phyloP scores from a whole-genome alignment of 2,797 vertebrate species.

The Epinephelus coioides region DNA sequence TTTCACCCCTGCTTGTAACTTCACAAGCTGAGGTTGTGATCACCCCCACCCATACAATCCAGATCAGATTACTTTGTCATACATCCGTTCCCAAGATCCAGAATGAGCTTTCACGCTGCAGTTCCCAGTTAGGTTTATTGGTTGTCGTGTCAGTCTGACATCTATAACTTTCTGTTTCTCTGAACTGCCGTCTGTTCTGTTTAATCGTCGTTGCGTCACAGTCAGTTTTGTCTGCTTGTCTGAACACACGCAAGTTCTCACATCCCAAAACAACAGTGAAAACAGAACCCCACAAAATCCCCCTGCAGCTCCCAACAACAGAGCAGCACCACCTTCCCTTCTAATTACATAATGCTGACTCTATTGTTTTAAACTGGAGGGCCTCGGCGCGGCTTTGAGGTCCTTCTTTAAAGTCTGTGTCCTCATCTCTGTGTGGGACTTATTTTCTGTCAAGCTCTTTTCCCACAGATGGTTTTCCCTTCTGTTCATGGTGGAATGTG shows the following conservation, averaged over 20 bases:
- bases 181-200: conserved; percentile 14
- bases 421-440: conserved; percentile 26
- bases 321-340: conserved; percentile 20
- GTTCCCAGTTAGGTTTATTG: background rate
- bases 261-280: background rate
- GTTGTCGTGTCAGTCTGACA: background rate
- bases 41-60: too few species aligned
- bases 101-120: background rate
- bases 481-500: conserved; percentile 49
- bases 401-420: conserved; percentile 28
- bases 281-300: conserved; percentile 11
- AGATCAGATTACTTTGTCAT: background rate
- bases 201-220: background rate
- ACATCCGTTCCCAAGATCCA: background rate
- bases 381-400: conserved; percentile 30
- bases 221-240: conserved; percentile 3
- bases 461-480: conserved; percentile 58
- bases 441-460: conserved; percentile 32
- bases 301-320: background rate
- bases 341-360: conserved; percentile 41
- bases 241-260: conserved; percentile 7
- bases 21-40: too few species aligned
- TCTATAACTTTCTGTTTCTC: conserved; percentile 28
- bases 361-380: conserved; percentile 30
- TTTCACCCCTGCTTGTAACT: too few species aligned